Base-by-base conservation (phyloP, 2,797 vertebrate species). In the Gymnodraco acuticeps region DNA sequence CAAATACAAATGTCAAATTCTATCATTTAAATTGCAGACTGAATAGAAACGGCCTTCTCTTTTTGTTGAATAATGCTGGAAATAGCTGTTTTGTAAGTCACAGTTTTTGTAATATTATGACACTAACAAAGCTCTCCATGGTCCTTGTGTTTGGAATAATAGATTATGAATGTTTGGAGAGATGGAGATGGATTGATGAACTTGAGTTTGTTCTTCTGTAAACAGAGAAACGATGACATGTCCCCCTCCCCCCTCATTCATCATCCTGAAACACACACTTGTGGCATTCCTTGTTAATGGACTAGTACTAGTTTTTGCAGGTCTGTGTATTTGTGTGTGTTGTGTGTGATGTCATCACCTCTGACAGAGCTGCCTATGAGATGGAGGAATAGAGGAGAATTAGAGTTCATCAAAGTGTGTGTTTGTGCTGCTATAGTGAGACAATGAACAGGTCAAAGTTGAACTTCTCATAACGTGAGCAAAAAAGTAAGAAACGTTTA, bases 331-430 rank as follows among this genome's bases (percentile, higher is more conserved):
- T 71, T 62, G 47, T 46, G 68, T 61, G 56, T 41, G 47, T 53
- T 38, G 33, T 56, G 42, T 72, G 63, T 76, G 64, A 66, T 86
- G 77, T 90, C 81, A 73, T 73, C 69, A 67, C 53, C 19, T 45
- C 20, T 70, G 80, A 78, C 75, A 69, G 51, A 73, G 75, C 55
- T 59, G 53, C 16, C 77, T 73, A 75, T 83, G 78, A 81, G 46
- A 77, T 61, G 73, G 63, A 90, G 89, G 88, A 91, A 91, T 83
- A 84, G 41, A 43, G 64, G 51, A 60, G 75, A 77, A 83, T 77
- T 86, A 17, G 73, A 61, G 31, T 17, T 73, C 55, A 56, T 83
- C 75, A 72, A 52, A 78, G 76, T 8, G 15, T 0, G 69, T 63
- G 64, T 50, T 17, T 33, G 53, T 33, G 19, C 19, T 27, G 13